Evolutionary conservation across 2,797 vertebrate genomes (phyloP).

Genomic region (Micropoecilia bifurca): DNA sequence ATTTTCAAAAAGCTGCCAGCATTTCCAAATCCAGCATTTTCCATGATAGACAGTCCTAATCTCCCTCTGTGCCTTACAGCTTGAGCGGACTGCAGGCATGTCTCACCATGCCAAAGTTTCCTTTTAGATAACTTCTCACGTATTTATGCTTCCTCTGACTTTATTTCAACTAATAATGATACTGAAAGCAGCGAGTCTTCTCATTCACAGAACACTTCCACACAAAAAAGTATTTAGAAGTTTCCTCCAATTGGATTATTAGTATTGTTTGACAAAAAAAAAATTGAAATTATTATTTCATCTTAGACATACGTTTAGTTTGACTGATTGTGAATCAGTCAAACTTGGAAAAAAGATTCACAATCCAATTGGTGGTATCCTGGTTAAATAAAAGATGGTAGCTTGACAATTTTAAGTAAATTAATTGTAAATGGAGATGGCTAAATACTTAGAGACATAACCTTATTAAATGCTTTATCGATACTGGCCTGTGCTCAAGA

Average conservation of each 20-base stretch:
- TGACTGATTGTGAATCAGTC: not conserved
- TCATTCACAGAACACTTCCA: not conserved
- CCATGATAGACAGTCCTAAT: not conserved
- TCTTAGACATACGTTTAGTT: not conserved
- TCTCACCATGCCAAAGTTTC: not conserved
- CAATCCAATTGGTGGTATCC: not conserved
- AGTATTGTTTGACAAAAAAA: not conserved
- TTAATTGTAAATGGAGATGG: not conserved
- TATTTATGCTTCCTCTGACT: not conserved
- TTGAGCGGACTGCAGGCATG: not conserved
- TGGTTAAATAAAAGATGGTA: not conserved
- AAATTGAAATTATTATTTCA: not conserved
- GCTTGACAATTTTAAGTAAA: not conserved
- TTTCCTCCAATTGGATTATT: not conserved
- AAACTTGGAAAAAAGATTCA: not conserved
- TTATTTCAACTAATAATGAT: not conserved
- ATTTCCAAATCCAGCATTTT: not conserved
- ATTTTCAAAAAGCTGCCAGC: not conserved
- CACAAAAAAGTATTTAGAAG: not conserved
- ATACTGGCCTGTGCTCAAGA: not conserved
- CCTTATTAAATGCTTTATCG: not conserved
- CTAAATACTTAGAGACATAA: not conserved
- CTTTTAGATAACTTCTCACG: not conserved
- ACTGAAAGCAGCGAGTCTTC: not conserved
- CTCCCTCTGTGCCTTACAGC: not conserved